A percentile compares a stretch with the other conserved stretches of the same genome.
Conservation (phyloP, 2,888 invertebrate species). For the Rapana venosa region DNA sequence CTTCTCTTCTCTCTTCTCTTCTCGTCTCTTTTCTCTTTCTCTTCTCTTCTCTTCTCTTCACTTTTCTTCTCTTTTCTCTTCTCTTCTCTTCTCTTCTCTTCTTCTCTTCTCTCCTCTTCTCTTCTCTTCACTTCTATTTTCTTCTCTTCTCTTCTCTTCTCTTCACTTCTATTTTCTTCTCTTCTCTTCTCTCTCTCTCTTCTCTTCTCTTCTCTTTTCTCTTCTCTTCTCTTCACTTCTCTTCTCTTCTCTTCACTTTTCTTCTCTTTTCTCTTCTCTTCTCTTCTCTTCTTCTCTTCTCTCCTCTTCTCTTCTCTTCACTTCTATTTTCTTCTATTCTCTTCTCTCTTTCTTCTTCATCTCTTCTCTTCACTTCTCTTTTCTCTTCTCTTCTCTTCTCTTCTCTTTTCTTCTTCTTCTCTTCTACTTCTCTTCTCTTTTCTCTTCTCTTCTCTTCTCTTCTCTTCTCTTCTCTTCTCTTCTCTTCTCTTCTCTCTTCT, state of each 20-base stretch:
- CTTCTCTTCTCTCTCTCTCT: no score
- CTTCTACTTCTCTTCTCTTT: not conserved
- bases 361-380: no score
- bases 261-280: not conserved
- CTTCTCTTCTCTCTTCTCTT: no score
- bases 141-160: no score
- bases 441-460: not conserved
- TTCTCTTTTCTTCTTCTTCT: not conserved
- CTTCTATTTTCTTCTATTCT: not conserved
- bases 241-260: not conserved
- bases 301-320: not conserved
- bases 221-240: not conserved
- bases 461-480: not conserved
- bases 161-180: no score
- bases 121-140: no score
- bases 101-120: no score
- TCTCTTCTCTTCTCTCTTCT: not conserved
- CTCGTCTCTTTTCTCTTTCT: no score
- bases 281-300: not conserved
- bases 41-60: no score
- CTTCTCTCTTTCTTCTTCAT: not conserved
- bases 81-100: no score
- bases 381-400: not conserved
- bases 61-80: no score
- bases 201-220: no score